Percentiles rank a stretch among this genome's conserved stretches.
Conservation (phyloP, 2,888 invertebrate species). For the Ceratothoa steindachneri region DNA sequence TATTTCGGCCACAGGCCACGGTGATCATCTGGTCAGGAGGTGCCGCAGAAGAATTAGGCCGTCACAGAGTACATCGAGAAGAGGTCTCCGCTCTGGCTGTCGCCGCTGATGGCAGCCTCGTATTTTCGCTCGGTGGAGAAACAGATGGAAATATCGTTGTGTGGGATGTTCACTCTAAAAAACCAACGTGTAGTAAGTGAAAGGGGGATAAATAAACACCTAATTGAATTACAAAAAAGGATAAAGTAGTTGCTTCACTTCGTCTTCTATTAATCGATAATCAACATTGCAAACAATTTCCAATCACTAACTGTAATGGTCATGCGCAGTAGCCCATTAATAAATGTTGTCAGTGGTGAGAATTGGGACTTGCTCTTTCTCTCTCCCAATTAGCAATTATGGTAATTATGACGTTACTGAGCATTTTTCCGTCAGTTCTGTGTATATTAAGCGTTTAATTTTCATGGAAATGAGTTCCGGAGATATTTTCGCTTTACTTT, state of each 20-base stretch:
- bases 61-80: constrained; percentile 81
- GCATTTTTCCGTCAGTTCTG: no score
- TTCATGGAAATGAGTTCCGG: no score
- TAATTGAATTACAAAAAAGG: not conserved
- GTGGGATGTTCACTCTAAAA: constrained; percentile 67
- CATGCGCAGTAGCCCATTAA: no score
- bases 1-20: constrained; percentile 64
- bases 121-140: constrained; percentile 80
- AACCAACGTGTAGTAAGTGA: constrained; percentile 62
- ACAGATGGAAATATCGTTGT: constrained; percentile 85
- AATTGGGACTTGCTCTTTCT: no score
- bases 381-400: no score
- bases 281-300: no score
- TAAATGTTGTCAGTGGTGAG: no score
- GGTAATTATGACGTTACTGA: no score
- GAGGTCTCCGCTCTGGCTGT: constrained; percentile 81
- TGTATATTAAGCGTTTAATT: no score
- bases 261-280: no score
- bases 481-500: no score
- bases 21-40: constrained; percentile 84
- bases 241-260: not conserved
- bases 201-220: not conserved
- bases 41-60: constrained; percentile 61
- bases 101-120: constrained; percentile 66
- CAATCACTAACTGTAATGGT: no score